Percentiles rank a stretch among this genome's conserved stretches.
Evolutionary conservation across 2,888 invertebrate species (phyloP).

Genomic region (Tricholauxania praeusta): DNA sequence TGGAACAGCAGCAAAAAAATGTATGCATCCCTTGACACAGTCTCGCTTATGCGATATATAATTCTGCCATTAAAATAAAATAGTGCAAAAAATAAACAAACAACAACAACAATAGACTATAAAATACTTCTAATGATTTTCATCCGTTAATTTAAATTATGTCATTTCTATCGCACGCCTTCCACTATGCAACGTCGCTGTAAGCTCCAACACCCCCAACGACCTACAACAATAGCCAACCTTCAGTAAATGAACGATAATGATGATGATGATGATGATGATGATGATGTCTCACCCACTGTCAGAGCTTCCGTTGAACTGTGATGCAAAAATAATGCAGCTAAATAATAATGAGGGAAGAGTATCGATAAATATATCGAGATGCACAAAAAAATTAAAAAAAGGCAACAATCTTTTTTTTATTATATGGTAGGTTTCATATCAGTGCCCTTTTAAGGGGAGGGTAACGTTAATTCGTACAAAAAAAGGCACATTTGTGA

Average conservation of each 20-base stretch:
- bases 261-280: too few relatives aligned
- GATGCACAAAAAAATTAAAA: too few relatives aligned
- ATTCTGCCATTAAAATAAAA: neutral
- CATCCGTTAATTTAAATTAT: constrained; percentile 40
- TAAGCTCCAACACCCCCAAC: neutral
- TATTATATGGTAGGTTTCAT: too few relatives aligned
- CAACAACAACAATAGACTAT: constrained; percentile 8
- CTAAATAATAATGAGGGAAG: neutral
- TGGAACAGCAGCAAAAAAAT: constrained; percentile 8
- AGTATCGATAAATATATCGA: too few relatives aligned
- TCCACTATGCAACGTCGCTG: neutral
- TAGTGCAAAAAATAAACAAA: constrained; percentile 14
- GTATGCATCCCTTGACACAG: constrained; percentile 20
- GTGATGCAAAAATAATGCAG: neutral
- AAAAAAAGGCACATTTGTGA: too few relatives aligned
- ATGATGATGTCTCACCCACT: too few relatives aligned
- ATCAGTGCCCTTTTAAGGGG: too few relatives aligned
- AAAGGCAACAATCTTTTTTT: too few relatives aligned
- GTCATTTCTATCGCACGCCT: constrained; percentile 16
- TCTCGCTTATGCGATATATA: neutral
- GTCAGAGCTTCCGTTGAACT: neutral
- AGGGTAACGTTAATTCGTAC: too few relatives aligned
- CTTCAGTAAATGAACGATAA: neutral
- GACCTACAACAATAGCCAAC: neutral
- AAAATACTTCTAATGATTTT: constrained; percentile 36